A percentile compares a stretch with the other conserved stretches of the same genome.
These are phyloP conservation scores for Takifugu rubripes DNA, from an alignment of 2,797 vertebrate species.

Conservation along the genomic window DNA sequence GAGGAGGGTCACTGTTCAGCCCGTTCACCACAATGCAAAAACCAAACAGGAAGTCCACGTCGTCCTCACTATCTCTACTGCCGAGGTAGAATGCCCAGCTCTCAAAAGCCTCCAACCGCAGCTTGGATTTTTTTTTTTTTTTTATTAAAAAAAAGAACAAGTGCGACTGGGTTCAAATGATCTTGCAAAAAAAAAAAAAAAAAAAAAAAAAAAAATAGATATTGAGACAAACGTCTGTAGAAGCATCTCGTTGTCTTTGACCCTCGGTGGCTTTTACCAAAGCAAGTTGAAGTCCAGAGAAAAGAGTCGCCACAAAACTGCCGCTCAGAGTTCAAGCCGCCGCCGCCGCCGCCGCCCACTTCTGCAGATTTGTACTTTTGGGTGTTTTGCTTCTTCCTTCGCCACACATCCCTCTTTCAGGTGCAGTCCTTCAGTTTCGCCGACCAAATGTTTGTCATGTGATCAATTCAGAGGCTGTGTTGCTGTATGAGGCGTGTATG, in stretches of 20 bases:
- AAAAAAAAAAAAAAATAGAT: conserved; percentile 31
- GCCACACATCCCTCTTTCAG: conserved; percentile 59
- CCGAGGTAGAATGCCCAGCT: conserved; percentile 87
- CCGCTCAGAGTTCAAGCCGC: conserved; percentile 72
- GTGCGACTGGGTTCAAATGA: conserved; percentile 75
- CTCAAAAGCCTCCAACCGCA: conserved; percentile 75
- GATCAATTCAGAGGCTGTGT: conserved; percentile 37
- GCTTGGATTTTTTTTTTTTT: conserved; percentile 68
- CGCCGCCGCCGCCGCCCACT: conserved; percentile 61
- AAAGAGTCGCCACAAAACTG: conserved; percentile 68
- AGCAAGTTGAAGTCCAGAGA: conserved; percentile 72
- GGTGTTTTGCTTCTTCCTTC: conserved; percentile 56
- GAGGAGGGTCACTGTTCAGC: conserved; percentile 72
- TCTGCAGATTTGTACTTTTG: conserved; percentile 59
- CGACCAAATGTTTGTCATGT: conserved; percentile 47
- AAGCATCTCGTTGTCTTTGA: conserved; percentile 64
- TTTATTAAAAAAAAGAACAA: no score
- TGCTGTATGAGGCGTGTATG: conserved; percentile 18
- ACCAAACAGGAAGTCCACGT: conserved; percentile 73
- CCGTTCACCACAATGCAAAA: conserved; percentile 71
- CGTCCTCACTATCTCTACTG: conserved; percentile 83
- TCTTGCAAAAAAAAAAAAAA: conserved; percentile 71
- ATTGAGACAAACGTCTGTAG: conserved; percentile 74
- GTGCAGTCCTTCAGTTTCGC: conserved; percentile 66
- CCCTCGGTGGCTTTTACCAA: conserved; percentile 70